These are phyloP conservation scores for Marcusenius ussheri DNA, from an alignment of 2,113 vertebrate genomes.

Conservation along the genomic window DNA sequence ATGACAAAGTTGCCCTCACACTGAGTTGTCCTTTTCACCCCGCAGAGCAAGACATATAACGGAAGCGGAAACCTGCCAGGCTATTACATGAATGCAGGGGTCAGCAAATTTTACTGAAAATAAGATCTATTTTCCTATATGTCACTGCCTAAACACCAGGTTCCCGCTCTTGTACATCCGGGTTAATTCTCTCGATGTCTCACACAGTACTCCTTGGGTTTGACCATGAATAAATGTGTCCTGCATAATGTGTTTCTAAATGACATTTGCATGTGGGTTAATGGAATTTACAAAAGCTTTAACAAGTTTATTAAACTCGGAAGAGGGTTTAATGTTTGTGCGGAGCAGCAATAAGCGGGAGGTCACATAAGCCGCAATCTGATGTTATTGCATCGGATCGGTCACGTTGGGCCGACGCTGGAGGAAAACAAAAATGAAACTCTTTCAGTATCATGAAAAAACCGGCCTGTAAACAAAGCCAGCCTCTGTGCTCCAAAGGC, in stretches of 20 bases:
- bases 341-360: neutral
- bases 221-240: neutral
- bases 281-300: neutral
- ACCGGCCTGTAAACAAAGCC: neutral
- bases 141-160: slow-evolving; percentile 44
- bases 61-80: slow-evolving; percentile 23
- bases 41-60: slow-evolving; percentile 27
- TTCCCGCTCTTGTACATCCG: slow-evolving; percentile 52
- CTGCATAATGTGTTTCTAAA: neutral
- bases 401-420: neutral
- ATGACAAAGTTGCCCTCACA: slow-evolving; percentile 26
- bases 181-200: slow-evolving; percentile 47
- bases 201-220: slow-evolving; percentile 58
- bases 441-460: neutral
- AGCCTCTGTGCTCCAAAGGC: neutral
- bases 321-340: neutral
- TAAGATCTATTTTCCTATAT: slow-evolving; percentile 33
- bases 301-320: neutral
- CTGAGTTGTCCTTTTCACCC: slow-evolving; percentile 35
- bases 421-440: neutral
- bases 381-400: neutral
- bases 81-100: slow-evolving; percentile 9
- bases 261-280: neutral
- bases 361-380: neutral
- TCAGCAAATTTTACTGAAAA: slow-evolving; percentile 21